These are phyloP conservation scores for Calosoma granatense DNA, from an alignment of 1,140 invertebrate species.

Conservation along the genomic window DNA sequence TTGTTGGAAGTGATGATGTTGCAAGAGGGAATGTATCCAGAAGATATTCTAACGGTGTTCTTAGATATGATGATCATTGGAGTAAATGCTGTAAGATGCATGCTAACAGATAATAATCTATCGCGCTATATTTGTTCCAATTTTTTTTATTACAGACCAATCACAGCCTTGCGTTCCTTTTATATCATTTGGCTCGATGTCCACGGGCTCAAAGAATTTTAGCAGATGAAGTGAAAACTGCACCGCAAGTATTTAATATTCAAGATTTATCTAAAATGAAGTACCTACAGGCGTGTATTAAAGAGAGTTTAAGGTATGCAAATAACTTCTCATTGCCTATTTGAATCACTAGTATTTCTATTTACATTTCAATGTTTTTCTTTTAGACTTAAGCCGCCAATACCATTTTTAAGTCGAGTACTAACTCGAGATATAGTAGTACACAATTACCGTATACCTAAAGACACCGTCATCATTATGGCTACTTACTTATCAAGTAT, in stretches of 20 bases:
- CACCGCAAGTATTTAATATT: constrained; percentile 28
- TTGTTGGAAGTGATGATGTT: constrained; percentile 38
- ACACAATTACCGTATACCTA: constrained; percentile 34
- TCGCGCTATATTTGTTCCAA: too few relatives aligned
- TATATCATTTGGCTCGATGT: constrained; percentile 49
- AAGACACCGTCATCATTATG: constrained; percentile 47
- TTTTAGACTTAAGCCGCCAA: constrained; percentile 46
- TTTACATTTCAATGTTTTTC: too few relatives aligned
- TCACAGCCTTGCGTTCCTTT: constrained; percentile 43
- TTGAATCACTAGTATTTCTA: too few relatives aligned
- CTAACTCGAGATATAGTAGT: constrained; percentile 53
- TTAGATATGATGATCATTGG: constrained; percentile 55
- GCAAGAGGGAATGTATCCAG: constrained; percentile 41
- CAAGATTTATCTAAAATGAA: constrained; percentile 37
- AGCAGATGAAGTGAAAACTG: constrained; percentile 42
- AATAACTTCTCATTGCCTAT: background rate
- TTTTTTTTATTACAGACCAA: constrained; percentile 33
- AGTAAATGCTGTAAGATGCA: constrained; percentile 41
- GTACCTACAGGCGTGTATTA: constrained; percentile 56
- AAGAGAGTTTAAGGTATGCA: constrained; percentile 51
- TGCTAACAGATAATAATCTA: too few relatives aligned
- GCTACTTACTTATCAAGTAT: constrained; percentile 55
- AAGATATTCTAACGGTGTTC: constrained; percentile 48
- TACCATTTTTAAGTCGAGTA: constrained; percentile 51
- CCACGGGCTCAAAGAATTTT: constrained; percentile 47